Evolutionary conservation across 2,797 vertebrate genomes (phyloP).

Genomic region (Cossypha heuglini): DNA sequence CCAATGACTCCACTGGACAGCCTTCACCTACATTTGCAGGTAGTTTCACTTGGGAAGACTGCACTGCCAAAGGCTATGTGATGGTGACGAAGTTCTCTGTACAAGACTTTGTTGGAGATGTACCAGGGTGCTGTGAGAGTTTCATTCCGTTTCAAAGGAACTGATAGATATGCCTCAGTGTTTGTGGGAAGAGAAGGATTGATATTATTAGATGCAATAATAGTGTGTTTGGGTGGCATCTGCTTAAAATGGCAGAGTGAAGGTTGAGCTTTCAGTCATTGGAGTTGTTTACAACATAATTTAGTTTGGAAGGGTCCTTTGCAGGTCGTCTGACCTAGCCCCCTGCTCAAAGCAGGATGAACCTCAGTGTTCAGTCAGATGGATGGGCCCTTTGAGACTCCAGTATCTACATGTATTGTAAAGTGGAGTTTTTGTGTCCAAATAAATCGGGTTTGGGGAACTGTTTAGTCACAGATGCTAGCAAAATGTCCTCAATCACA

Average conservation of each 20-base stretch:
- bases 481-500: neutral
- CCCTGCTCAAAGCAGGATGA: neutral
- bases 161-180: neutral
- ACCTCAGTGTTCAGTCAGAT: neutral
- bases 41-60: neutral
- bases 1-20: neutral
- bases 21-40: neutral
- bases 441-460: neutral
- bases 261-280: neutral
- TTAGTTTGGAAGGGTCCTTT: neutral
- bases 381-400: neutral
- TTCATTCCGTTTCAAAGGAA: neutral
- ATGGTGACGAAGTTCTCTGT: neutral
- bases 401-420: neutral
- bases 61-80: fast-evolving
- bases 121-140: neutral
- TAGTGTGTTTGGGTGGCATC: neutral
- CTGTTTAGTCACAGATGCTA: neutral
- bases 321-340: neutral
- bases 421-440: neutral
- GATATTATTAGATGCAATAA: neutral
- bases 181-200: neutral
- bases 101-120: neutral
- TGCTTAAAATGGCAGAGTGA: neutral
- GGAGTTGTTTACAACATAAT: neutral